These are phyloP conservation scores for Apamea epomidion DNA, from an alignment of 2,888 invertebrate genomes.

Conservation along the genomic window DNA sequence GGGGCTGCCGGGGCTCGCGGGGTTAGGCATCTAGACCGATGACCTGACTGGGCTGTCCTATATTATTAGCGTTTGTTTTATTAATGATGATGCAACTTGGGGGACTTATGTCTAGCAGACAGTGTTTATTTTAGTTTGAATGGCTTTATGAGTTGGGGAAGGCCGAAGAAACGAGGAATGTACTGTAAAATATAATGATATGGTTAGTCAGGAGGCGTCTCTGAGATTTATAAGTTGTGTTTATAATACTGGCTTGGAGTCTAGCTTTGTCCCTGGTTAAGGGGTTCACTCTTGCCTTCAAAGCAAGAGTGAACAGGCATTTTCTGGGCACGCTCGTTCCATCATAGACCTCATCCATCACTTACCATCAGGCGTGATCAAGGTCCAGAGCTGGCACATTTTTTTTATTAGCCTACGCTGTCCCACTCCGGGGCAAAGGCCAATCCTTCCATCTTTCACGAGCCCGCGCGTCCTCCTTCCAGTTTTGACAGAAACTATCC, in stretches of 20 bases:
- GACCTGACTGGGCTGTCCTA: constrained; percentile 24
- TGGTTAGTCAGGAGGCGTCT: neutral
- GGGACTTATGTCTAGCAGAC: neutral
- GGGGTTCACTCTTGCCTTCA: too few species aligned
- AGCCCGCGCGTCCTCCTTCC: too few species aligned
- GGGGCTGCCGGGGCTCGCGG: neutral
- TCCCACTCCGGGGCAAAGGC: too few species aligned
- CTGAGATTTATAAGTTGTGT: neutral
- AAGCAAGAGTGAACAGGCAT: too few species aligned
- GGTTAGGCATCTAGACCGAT: constrained; percentile 32
- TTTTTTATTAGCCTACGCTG: too few species aligned
- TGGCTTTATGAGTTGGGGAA: neutral
- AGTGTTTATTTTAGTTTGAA: neutral
- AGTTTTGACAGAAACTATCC: too few species aligned
- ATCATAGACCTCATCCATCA: too few species aligned
- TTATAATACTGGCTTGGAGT: neutral
- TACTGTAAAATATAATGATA: neutral
- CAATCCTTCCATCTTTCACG: too few species aligned
- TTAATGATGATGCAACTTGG: neutral
- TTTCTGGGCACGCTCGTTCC: too few species aligned
- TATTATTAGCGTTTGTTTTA: constrained; percentile 11
- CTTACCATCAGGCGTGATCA: too few species aligned
- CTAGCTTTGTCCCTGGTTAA: neutral
- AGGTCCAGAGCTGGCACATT: too few species aligned
- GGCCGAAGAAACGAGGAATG: neutral